phyloP scores from a whole-genome alignment of 2,888 invertebrate species.

The Leptopilina drosophilae region DNA sequence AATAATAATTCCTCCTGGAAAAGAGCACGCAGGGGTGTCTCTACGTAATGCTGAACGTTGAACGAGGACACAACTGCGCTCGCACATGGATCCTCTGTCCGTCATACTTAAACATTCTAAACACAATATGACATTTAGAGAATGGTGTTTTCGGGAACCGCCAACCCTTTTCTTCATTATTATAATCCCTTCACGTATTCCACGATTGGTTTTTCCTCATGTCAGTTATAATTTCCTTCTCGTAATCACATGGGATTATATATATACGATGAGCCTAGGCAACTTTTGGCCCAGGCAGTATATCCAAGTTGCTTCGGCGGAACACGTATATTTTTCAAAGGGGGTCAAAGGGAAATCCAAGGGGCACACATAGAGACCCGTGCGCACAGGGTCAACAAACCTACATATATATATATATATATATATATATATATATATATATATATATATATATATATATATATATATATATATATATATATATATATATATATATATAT shows the following conservation, averaged over 20 bases:
- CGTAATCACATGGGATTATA: constrained; percentile 32
- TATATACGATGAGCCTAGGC: background rate
- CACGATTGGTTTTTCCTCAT: constrained; percentile 20
- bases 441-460: background rate
- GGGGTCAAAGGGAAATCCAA: background rate
- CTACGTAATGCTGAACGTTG: too few species aligned
- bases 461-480: background rate
- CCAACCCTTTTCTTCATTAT: constrained; percentile 26
- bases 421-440: background rate
- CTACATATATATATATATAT: constrained; percentile 3
- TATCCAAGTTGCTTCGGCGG: background rate
- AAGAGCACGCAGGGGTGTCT: too few species aligned
- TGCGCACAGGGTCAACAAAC: constrained; percentile 15
- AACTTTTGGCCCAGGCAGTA: background rate
- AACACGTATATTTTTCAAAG: background rate
- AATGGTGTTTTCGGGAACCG: background rate
- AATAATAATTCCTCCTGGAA: constrained; percentile 5
- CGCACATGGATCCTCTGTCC: constrained; percentile 5
- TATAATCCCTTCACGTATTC: background rate
- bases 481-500: background rate
- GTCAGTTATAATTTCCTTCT: constrained; percentile 20
- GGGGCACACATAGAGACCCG: background rate
- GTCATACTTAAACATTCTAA: constrained; percentile 5
- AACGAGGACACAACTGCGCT: background rate
- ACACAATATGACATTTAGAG: background rate